Conservation (phyloP, 2,888 invertebrate species). For the Agrotis puta region DNA sequence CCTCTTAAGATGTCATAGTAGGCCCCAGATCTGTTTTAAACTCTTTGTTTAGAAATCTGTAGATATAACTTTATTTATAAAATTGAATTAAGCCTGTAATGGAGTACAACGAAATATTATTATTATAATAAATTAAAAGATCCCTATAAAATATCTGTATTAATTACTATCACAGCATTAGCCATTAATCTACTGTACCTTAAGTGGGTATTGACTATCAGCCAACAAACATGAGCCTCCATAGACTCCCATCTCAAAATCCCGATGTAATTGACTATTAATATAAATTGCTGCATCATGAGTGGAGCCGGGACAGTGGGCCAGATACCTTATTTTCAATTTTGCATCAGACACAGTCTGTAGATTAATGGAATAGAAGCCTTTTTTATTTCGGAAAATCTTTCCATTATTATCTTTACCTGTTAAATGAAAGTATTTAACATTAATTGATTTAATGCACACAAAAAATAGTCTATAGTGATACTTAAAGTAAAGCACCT, state of each 20-base stretch:
- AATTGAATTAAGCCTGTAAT: not conserved
- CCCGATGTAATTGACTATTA: conserved; percentile 22
- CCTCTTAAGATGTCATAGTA: too few relatives aligned
- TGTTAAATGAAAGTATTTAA: not conserved
- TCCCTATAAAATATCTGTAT: not conserved
- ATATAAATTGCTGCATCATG: conserved; percentile 15
- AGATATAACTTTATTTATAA: not conserved
- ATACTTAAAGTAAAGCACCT: too few relatives aligned
- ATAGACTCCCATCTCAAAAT: conserved; percentile 26
- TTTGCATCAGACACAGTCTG: conserved; percentile 32
- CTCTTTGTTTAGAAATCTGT: not conserved
- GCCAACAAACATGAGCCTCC: conserved; percentile 33
- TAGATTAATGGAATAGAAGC: conserved; percentile 37
- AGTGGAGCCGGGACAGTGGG: conserved; percentile 22
- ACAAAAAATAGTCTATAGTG: not conserved
- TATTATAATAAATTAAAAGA: not conserved
- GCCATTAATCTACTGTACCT: conserved; percentile 7
- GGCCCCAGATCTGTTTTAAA: conserved; percentile 2
- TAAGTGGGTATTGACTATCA: conserved; percentile 16
- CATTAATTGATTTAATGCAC: not conserved
- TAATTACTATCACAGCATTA: not conserved
- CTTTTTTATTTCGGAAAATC: conserved; percentile 35
- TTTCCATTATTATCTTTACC: conserved; percentile 31
- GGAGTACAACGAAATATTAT: not conserved
- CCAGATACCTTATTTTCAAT: conserved; percentile 22